Evolutionary conservation across 1,140 invertebrate genomes (phyloP), one percentile per base, ranked within the genome.

Genomic region (Batillaria attramentaria): DNA sequence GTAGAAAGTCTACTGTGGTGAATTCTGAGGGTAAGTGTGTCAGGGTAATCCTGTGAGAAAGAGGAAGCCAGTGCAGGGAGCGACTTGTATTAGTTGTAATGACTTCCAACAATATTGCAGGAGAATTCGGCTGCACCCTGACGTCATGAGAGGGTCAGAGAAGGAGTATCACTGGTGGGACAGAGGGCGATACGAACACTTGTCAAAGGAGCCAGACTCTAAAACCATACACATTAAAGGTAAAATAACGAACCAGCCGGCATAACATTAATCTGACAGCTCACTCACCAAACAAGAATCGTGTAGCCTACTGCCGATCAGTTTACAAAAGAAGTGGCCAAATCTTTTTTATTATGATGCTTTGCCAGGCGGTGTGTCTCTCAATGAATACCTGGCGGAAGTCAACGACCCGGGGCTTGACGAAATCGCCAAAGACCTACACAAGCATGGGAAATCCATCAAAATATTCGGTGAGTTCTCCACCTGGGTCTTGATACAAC

Each of bases 141-240:
- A 72, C 3, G 41, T 72, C 41, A 42, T 72, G 31, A 4, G 24
- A 20, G 41, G 37, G 4, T 42, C 37, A 31, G 16, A 39, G 13
- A 72, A 72, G 24, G 69, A 72, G 39, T 72, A 72, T 20, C 69
- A 72, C 39, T 72, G 69, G 69, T 88, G 87, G 87, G 84, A 84
- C 5, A 81, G 84, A 75, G 83, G 78, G 57, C 77, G 86, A 62
- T 85, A 81, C 65, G 82, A 82, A 4, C 18, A 2, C n/a, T 54
- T 54, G 18, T 1, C n/a, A 54, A 54, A 18, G n/a, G 50, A 54
- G n/a, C n/a, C n/a, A n/a, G n/a, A n/a, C n/a, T n/a, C n/a, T n/a
- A n/a, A n/a, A n/a, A n/a, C n/a, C n/a, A n/a, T n/a, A n/a, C n/a
- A n/a, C n/a, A n/a, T n/a, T n/a, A n/a, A n/a, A n/a, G n/a, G 50